phyloP scores from a whole-genome alignment of 2,113 vertebrate genomes.

The Tetrao urogallus region DNA sequence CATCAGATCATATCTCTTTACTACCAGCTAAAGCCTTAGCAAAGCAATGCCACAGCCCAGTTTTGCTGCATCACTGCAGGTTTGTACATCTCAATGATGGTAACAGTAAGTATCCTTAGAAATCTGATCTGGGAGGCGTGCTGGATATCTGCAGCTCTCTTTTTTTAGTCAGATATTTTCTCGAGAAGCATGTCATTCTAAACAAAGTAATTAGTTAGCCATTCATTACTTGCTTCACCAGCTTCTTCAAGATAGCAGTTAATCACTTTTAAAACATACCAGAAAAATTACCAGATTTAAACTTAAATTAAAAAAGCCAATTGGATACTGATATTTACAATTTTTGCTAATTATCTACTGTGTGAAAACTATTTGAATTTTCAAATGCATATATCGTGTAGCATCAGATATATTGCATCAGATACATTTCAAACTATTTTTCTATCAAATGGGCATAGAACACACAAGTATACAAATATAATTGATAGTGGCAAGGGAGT shows the following conservation, averaged over 20 bases:
- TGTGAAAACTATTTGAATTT: background rate
- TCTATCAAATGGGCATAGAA: background rate
- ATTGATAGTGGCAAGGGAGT: background rate
- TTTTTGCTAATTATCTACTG: background rate
- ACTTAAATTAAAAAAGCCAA: background rate
- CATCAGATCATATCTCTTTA: background rate
- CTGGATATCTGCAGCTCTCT: background rate
- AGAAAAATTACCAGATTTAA: background rate
- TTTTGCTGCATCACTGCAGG: background rate
- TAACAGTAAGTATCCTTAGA: background rate
- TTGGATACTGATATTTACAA: background rate
- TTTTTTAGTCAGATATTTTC: slow-evolving; percentile 17
- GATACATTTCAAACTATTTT: background rate
- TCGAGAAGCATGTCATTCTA: background rate
- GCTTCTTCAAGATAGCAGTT: background rate
- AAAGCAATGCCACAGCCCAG: background rate
- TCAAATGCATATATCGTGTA: background rate
- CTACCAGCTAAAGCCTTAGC: background rate
- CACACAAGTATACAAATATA: background rate
- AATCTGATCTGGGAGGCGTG: background rate
- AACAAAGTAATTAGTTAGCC: background rate
- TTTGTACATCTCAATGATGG: background rate
- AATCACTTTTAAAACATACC: background rate
- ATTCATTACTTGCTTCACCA: slow-evolving; percentile 21
- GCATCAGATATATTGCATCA: background rate